Conservation (phyloP, 2,888 invertebrate species). For the Drosophila nigricruria region DNA sequence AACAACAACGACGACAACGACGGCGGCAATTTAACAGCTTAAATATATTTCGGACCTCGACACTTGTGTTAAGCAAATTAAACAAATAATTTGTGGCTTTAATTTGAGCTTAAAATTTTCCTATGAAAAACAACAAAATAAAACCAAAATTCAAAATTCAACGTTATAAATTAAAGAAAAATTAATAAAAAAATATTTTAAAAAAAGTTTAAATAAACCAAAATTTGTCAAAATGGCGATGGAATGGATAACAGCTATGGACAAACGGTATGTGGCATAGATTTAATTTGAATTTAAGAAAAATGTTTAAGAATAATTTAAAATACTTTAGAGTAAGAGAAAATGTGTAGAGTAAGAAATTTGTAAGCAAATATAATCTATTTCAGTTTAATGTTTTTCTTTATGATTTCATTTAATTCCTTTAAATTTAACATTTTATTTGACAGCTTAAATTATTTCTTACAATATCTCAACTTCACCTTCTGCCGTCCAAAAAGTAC, state of each 20-base stretch:
- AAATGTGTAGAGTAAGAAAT: no score
- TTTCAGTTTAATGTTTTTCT: background rate
- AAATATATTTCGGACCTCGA: slow-evolving; percentile 35
- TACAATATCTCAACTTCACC: background rate
- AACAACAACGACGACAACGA: slow-evolving; percentile 19
- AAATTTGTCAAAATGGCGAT: slow-evolving; percentile 84
- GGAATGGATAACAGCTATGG: slow-evolving; percentile 87
- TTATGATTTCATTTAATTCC: no score
- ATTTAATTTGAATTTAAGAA: background rate
- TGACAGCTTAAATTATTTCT: background rate
- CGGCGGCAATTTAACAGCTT: slow-evolving; percentile 16
- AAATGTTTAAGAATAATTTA: background rate
- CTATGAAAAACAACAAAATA: background rate
- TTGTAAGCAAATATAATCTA: background rate
- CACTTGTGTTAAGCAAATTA: slow-evolving; percentile 33
- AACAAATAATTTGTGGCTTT: slow-evolving; percentile 20
- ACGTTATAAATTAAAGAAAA: slow-evolving; percentile 1
- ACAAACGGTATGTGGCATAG: slow-evolving; percentile 86
- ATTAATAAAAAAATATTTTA: background rate
- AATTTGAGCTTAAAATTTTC: slow-evolving; percentile 17
- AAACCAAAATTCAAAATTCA: background rate
- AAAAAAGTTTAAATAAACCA: slow-evolving; percentile 1
- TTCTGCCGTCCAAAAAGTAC: background rate
- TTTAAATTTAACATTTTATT: background rate
- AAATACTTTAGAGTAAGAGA: no score